These are phyloP conservation scores for Colaptes auratus DNA, from an alignment of 2,113 vertebrate species.

Conservation along the genomic window DNA sequence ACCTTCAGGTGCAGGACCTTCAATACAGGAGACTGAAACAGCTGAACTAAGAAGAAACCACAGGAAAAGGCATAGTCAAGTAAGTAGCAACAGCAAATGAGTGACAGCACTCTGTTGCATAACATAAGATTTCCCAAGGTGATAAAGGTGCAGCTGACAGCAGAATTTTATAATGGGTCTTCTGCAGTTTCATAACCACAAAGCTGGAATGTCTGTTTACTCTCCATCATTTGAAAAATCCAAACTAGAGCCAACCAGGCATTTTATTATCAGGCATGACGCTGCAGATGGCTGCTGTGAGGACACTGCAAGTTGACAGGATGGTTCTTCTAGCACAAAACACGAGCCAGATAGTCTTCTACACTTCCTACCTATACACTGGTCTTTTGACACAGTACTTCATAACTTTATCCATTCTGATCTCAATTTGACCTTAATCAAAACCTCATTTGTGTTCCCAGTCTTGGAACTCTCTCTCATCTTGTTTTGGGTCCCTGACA, in stretches of 20 bases:
- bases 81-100: neutral
- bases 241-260: neutral
- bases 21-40: neutral
- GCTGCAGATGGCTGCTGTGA: neutral
- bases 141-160: slow-evolving; percentile 4
- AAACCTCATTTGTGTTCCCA: neutral
- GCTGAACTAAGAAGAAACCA: neutral
- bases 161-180: neutral
- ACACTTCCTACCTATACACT: neutral
- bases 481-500: neutral
- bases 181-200: neutral
- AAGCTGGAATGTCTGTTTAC: neutral
- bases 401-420: neutral
- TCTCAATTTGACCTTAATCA: neutral
- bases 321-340: neutral
- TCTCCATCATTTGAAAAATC: neutral
- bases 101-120: neutral
- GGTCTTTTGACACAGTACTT: neutral
- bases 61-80: neutral
- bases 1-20: neutral
- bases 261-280: neutral
- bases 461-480: neutral
- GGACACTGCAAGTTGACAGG: neutral
- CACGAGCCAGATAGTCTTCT: neutral
- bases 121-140: neutral